Percentiles rank a stretch among this genome's conserved stretches.
Conservation (phyloP, 2,888 invertebrate genomes). For the Orthosia gothica region DNA sequence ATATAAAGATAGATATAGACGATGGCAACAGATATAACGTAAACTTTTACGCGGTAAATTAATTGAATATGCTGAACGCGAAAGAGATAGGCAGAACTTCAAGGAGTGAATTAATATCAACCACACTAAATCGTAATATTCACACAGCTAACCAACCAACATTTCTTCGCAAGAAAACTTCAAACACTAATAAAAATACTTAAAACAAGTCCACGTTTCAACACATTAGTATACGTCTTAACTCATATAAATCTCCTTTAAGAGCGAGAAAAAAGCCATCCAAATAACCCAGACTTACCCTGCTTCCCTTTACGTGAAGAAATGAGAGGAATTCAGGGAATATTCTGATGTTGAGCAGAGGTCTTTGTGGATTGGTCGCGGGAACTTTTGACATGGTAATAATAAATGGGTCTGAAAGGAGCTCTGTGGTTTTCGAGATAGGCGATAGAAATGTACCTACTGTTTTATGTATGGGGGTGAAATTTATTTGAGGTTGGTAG, state of each 20-base stretch:
- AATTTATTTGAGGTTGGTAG: background rate
- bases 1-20: no score
- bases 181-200: slow-evolving; percentile 33
- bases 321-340: background rate
- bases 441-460: slow-evolving; percentile 23
- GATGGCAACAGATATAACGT: no score
- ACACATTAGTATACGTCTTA: slow-evolving; percentile 70
- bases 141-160: slow-evolving; percentile 17
- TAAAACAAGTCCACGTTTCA: slow-evolving; percentile 56
- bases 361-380: slow-evolving; percentile 45
- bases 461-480: background rate
- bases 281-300: slow-evolving; percentile 49
- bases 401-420: slow-evolving; percentile 55
- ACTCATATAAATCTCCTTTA: slow-evolving; percentile 67
- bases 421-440: slow-evolving; percentile 28
- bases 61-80: no score
- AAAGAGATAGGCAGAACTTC: no score
- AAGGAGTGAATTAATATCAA: no score
- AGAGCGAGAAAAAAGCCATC: slow-evolving; percentile 60
- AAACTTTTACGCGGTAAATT: no score
- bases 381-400: slow-evolving; percentile 50
- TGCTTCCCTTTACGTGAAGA: background rate
- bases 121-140: background rate
- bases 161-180: slow-evolving; percentile 1
- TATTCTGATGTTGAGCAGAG: slow-evolving; percentile 20